These are phyloP conservation scores for Sphaerophoria rueppellii DNA, from an alignment of 2,888 invertebrate genomes.

Conservation along the genomic window DNA sequence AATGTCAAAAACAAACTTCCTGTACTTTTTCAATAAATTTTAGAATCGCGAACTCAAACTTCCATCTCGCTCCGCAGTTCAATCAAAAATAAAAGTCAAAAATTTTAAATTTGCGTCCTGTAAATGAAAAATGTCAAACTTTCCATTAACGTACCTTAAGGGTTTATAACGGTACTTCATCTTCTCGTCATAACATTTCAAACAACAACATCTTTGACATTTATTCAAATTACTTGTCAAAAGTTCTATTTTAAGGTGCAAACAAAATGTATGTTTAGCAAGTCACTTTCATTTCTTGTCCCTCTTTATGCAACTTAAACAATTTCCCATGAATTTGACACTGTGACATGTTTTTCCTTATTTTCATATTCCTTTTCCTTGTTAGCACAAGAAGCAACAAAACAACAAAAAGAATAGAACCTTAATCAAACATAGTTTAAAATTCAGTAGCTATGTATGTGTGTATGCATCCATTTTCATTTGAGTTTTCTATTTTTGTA, in stretches of 20 bases:
- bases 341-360: conserved; percentile 48
- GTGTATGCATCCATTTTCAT: conserved; percentile 39
- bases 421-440: conserved; percentile 59
- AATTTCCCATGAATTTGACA: conserved; percentile 27
- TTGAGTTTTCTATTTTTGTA: conserved; percentile 34
- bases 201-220: conserved; percentile 1
- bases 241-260: conserved; percentile 9
- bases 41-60: too few species aligned
- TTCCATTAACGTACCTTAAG: too few species aligned
- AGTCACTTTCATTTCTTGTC: neutral
- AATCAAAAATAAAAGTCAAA: too few species aligned
- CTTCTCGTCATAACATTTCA: neutral
- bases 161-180: neutral
- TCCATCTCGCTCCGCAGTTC: too few species aligned
- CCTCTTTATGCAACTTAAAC: conserved; percentile 6
- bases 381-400: neutral
- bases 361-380: neutral
- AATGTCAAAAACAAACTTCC: too few species aligned
- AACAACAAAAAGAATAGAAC: conserved; percentile 9
- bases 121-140: too few species aligned
- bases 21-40: too few species aligned
- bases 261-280: conserved; percentile 9
- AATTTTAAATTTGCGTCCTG: too few species aligned
- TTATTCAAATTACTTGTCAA: conserved; percentile 17
- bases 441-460: conserved; percentile 16